Evolutionary conservation across 2,797 vertebrate species (phyloP), one percentile per base, ranked within the genome.

Genomic region (Mycteria americana): DNA sequence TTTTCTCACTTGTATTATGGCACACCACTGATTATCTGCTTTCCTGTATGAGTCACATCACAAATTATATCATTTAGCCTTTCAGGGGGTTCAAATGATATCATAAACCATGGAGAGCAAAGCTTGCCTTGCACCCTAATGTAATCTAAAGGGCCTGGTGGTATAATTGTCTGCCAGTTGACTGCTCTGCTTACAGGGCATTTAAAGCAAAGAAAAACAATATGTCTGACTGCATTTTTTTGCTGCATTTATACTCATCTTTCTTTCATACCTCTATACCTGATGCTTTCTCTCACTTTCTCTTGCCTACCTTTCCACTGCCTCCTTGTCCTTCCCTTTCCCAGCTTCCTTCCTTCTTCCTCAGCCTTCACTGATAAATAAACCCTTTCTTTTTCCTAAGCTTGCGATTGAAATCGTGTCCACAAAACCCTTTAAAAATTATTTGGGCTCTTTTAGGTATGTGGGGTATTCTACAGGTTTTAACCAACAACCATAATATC

Each of bases 31-130:
- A 72, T 78, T 91, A 89, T 93, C 89, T 91, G 13, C 31, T 93
- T 95, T 94, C 82, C 82, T 93, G 86, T 45, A 78, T 89, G 95
- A 97, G 73, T 94, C 91, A 95, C 76, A 76, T 91, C 50, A 73
- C 69, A 70, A 93, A 74, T 78, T 73, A 62, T 31, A 51, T 41
- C 28, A 73, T 84, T 86, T 76, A 67, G 89, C 45, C 59, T 91
- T 89, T 63, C 69, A 86, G n/a, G 68, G 35, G 24, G 11, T 78
- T 92, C 82, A 89, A 78, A 68, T 30, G 43, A 84, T 56, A 73
- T 35, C 46, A 68, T 63, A 84, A 96, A 59, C 28, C n/a, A 73
- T 15, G 25, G 72, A 73, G 39, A 82, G 41, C 72, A 91, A 80
- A 78, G 53, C 63, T 89, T 78, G 72, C 14, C 39, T 88, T 70